These are phyloP conservation scores for Saturnia japonica DNA, from an alignment of 2,888 invertebrate genomes.

Conservation along the genomic window DNA sequence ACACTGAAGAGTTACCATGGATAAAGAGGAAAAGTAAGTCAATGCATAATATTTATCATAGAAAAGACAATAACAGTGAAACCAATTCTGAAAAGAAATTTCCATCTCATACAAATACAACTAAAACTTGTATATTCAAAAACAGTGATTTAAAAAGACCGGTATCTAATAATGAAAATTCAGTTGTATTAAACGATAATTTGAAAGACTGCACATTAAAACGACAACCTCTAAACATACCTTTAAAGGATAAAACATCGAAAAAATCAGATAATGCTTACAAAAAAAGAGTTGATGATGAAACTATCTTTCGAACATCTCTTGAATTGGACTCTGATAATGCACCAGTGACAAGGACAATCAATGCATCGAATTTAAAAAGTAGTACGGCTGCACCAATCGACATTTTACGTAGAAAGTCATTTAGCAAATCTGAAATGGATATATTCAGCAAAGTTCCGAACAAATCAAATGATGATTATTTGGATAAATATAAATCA, in stretches of 20 bases:
- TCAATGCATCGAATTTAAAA: neutral
- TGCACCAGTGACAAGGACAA: neutral
- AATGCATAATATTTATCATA: conserved; percentile 57
- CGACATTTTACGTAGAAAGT: conserved; percentile 53
- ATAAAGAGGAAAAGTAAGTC: conserved; percentile 57
- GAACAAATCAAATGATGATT: conserved; percentile 44
- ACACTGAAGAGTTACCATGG: conserved; percentile 60
- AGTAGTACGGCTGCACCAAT: neutral
- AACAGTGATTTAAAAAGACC: neutral
- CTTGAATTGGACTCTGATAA: neutral
- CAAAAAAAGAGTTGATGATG: conserved; percentile 50
- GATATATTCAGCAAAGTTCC: conserved; percentile 71
- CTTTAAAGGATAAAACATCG: conserved; percentile 54
- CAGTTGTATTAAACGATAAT: conserved; percentile 26
- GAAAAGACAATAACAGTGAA: conserved; percentile 40
- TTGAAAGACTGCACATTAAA: conserved; percentile 27
- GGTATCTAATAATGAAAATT: conserved; percentile 4
- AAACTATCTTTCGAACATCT: conserved; percentile 24
- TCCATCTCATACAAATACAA: neutral
- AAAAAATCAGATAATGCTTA: conserved; percentile 42
- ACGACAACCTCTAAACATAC: conserved; percentile 10
- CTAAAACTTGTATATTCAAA: neutral
- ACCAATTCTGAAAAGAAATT: conserved; percentile 27
- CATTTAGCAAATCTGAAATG: conserved; percentile 77
- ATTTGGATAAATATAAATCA: conserved; percentile 69